Percentiles rank a stretch among this genome's conserved stretches.
Conservation (phyloP, 2,888 invertebrate genomes). For the Anaspis maculata region DNA sequence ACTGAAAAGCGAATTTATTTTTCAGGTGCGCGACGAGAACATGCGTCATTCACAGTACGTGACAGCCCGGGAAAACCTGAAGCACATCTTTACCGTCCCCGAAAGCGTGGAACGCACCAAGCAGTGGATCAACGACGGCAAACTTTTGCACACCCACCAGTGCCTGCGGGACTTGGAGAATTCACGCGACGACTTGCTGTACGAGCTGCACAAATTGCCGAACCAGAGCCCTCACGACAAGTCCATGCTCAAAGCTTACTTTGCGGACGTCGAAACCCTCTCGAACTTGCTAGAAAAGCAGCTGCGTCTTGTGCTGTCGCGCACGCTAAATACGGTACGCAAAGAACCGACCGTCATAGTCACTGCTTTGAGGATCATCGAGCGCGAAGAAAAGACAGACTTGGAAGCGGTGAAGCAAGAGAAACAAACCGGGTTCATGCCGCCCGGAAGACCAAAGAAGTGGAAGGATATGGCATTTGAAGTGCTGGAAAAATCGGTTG, state of each 20-base stretch:
- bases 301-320: slow-evolving; percentile 76
- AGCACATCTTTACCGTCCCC: slow-evolving; percentile 96
- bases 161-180: slow-evolving; percentile 93
- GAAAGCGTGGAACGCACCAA: slow-evolving; percentile 93
- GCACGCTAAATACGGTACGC: slow-evolving; percentile 88
- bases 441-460: slow-evolving; percentile 87
- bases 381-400: slow-evolving; percentile 94
- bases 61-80: slow-evolving; percentile 95
- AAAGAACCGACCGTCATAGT: slow-evolving; percentile 94
- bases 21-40: slow-evolving; percentile 90
- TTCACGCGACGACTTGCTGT: slow-evolving; percentile 90
- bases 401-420: slow-evolving; percentile 71
- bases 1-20: no score
- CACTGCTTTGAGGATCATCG: slow-evolving; percentile 90
- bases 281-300: slow-evolving; percentile 87
- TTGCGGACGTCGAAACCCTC: slow-evolving; percentile 87
- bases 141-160: slow-evolving; percentile 90
- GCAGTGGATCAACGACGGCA: slow-evolving; percentile 90
- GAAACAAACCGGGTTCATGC: slow-evolving; percentile 78
- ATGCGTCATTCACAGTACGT: slow-evolving; percentile 93
- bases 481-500: slow-evolving; percentile 70
- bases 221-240: slow-evolving; percentile 86
- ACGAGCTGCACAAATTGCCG: slow-evolving; percentile 88
- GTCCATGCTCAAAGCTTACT: slow-evolving; percentile 90
- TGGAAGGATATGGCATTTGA: slow-evolving; percentile 85